These are phyloP conservation scores for Drosophila ezoana DNA, from an alignment of 2,888 invertebrate genomes.

Conservation along the genomic window DNA sequence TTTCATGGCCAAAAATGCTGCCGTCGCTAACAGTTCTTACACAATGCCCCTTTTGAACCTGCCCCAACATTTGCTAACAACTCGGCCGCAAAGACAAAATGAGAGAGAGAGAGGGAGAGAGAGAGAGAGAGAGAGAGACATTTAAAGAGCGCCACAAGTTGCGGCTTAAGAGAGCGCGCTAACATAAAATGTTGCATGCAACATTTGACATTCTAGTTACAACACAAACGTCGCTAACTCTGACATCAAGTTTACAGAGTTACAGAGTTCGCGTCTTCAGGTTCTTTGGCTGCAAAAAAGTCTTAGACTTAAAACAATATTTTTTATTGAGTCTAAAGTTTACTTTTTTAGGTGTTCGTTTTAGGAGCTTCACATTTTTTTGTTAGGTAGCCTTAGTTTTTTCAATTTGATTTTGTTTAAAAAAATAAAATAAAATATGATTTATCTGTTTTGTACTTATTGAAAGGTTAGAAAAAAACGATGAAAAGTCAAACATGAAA, in stretches of 20 bases:
- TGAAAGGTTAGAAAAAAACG: too few species aligned
- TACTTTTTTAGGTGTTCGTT: too few species aligned
- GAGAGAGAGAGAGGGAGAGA: constrained; percentile 4
- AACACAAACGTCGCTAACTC: neutral
- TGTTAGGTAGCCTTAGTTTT: too few species aligned
- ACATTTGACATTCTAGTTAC: constrained; percentile 20
- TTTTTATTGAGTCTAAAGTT: too few species aligned
- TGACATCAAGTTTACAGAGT: neutral
- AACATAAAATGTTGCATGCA: constrained; percentile 47
- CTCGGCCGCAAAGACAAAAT: neutral
- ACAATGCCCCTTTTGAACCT: neutral
- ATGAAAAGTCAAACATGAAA: too few species aligned
- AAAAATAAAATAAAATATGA: too few species aligned
- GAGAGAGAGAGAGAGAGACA: constrained; percentile 1
- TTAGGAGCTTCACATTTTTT: too few species aligned
- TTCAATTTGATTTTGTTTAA: too few species aligned
- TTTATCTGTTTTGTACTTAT: too few species aligned
- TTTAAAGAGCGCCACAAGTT: constrained; percentile 18
- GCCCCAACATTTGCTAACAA: constrained; percentile 19
- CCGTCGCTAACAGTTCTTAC: neutral
- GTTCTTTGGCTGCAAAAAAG: neutral
- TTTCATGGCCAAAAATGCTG: neutral
- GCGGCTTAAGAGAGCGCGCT: constrained; percentile 37
- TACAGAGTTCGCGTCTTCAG: neutral
- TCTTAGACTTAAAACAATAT: too few species aligned